phyloP scores from a whole-genome alignment of 2,888 invertebrate species.

The Steinernema scapterisci region DNA sequence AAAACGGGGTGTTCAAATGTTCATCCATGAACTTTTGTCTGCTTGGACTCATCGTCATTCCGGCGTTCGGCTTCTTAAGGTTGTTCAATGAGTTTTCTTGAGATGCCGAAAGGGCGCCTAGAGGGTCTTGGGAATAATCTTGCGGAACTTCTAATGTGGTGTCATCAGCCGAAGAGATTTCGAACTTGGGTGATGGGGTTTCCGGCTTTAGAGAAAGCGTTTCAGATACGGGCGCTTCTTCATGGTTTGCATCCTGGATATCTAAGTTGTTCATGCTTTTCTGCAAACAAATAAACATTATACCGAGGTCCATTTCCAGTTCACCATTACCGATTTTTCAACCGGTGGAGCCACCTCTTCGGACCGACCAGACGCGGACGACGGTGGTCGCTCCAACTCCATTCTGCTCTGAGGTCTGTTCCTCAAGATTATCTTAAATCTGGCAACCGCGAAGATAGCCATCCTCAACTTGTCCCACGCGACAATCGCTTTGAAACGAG shows the following conservation, averaged over 20 bases:
- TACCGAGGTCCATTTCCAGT: not conserved
- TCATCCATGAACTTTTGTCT: constrained; percentile 61
- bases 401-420: not conserved
- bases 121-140: constrained; percentile 23
- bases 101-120: constrained; percentile 16
- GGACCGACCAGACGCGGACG: not conserved
- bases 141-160: not conserved
- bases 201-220: no score
- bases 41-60: constrained; percentile 55
- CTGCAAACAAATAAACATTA: not conserved
- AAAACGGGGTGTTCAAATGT: constrained; percentile 53
- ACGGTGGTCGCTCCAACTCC: not conserved
- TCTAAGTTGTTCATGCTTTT: not conserved
- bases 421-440: not conserved
- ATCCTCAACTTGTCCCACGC: constrained; percentile 52
- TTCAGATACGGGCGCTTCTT: not conserved
- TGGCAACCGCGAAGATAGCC: not conserved
- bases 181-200: constrained; percentile 8
- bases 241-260: not conserved
- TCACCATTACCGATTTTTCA: not conserved
- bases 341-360: not conserved
- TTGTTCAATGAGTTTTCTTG: not conserved
- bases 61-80: constrained; percentile 13
- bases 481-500: constrained; percentile 48
- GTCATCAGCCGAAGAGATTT: constrained; percentile 14